phyloP scores from a whole-genome alignment of 2,113 vertebrate genomes.

The Acrocephalus kingi region DNA sequence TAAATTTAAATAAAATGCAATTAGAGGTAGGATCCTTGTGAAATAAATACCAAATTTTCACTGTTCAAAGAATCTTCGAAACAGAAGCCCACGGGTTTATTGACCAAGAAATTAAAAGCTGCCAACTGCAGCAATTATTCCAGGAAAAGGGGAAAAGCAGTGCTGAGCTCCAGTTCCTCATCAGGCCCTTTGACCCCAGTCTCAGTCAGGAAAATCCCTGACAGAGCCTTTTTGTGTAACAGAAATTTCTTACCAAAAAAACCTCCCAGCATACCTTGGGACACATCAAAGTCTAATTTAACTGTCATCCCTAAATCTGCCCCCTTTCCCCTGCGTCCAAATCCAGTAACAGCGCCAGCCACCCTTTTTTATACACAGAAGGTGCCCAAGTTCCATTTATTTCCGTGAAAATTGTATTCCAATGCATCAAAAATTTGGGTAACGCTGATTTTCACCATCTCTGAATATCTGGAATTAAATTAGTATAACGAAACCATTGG shows the following conservation, averaged over 20 bases:
- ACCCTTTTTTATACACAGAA: background rate
- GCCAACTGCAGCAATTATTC: background rate
- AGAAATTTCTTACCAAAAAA: background rate
- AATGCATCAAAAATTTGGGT: background rate
- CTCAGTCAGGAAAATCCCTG: background rate
- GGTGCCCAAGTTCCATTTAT: background rate
- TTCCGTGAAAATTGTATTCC: background rate
- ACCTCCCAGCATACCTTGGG: rapidly evolving
- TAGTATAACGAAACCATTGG: rapidly evolving
- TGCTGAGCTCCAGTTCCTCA: background rate
- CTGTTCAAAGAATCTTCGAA: background rate
- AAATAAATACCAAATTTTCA: background rate
- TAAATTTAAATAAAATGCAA: background rate
- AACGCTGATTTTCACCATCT: rapidly evolving
- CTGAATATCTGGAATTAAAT: background rate
- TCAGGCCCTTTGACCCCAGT: background rate
- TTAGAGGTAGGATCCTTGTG: too few relatives aligned
- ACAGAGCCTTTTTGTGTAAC: background rate
- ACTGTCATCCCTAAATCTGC: background rate
- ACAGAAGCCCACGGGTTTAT: background rate
- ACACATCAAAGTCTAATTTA: background rate
- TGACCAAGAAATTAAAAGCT: background rate
- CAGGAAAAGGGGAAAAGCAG: background rate
- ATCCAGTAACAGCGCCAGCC: background rate
- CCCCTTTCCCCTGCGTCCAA: background rate